Base-by-base conservation (phyloP, 1,140 invertebrate genomes). In the Nasonia vitripennis region DNA sequence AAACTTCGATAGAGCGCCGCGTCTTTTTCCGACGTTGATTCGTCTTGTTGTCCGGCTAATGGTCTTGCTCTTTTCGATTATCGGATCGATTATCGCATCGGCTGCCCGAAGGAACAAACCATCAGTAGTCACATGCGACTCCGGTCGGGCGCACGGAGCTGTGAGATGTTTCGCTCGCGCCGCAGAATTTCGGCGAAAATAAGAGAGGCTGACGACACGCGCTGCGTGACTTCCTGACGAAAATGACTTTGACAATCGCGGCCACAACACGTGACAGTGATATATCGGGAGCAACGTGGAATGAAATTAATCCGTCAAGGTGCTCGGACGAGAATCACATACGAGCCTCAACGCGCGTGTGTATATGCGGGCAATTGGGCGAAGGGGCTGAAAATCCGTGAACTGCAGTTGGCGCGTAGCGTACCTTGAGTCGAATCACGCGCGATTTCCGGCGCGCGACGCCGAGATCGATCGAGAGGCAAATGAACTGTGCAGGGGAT, bases 171-270 rank as follows among this genome's bases (percentile, higher is more conserved):
- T 31, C 17, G 3, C 4, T 62, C 4, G 55, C 17, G 17, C 17
- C 1, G 55, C 20, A 75, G 2, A 45, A 41, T 20, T 62, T 75
- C 31, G 34, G 17, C 12, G 71, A 37, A 6, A 74, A 41, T 2
- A 62, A 34, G 51, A 75, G 51, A 82, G 20, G 14, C 14, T 41
- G n/a, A 67, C 9, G n/a, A 74, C 71, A 41, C 11, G 10, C 34
- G 51, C 67, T 67, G 51, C 81, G 73, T 83, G 81, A 83, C 73
- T 75, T 83, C 37, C 41, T 62, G 51, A 77, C 55, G 51, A 48
- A 82, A 75, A 82, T 82, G 9, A 74, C 45, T 62, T 67, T 45
- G 4, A 0, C n/a, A 83, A 68, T 83, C 34, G 23, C 11, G n/a
- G 41, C 23, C 20, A 41, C 10, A 55, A 17, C 27, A 31, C 41